Percentiles rank a stretch among this genome's conserved stretches.
These are phyloP conservation scores for Motacilla alba DNA, from an alignment of 2,113 vertebrate species.

Conservation along the genomic window DNA sequence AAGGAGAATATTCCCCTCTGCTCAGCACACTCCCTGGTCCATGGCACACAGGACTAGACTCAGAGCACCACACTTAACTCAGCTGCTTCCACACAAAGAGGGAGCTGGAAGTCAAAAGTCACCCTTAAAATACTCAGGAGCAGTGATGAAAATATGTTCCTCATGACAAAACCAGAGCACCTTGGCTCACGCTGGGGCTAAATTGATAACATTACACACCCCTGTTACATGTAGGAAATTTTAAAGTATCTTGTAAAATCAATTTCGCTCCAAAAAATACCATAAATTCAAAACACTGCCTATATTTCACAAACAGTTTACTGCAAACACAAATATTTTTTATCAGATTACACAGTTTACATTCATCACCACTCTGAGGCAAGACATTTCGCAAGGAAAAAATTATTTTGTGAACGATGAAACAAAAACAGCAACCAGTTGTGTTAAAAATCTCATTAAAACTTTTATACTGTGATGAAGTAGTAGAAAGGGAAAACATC, in stretches of 20 bases:
- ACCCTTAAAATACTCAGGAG: not conserved
- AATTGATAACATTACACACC: slow-evolving; percentile 18
- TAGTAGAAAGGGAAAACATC: slow-evolving; percentile 33
- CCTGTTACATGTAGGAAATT: not conserved
- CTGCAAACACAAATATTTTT: slow-evolving; percentile 40
- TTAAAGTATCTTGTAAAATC: slow-evolving; percentile 62
- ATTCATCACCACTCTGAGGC: not conserved
- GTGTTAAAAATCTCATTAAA: slow-evolving; percentile 41
- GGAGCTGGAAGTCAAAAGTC: not conserved
- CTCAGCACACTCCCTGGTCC: not conserved
- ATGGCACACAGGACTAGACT: not conserved
- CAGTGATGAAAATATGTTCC: not conserved
- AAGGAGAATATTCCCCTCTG: not conserved
- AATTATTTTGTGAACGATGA: not conserved
- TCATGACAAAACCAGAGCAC: slow-evolving; percentile 13
- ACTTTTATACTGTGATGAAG: not conserved
- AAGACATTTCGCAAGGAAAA: not conserved
- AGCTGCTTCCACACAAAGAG: not conserved
- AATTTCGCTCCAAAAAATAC: slow-evolving; percentile 53
- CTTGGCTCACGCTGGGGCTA: not conserved
- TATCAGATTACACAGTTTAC: slow-evolving; percentile 21
- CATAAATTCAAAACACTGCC: slow-evolving; percentile 46
- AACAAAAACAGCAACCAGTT: slow-evolving; percentile 32
- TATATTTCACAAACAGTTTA: slow-evolving; percentile 51
- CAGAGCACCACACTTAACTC: not conserved